Conservation (phyloP, 2,888 invertebrate species). For the Brachylomia viminalis region DNA sequence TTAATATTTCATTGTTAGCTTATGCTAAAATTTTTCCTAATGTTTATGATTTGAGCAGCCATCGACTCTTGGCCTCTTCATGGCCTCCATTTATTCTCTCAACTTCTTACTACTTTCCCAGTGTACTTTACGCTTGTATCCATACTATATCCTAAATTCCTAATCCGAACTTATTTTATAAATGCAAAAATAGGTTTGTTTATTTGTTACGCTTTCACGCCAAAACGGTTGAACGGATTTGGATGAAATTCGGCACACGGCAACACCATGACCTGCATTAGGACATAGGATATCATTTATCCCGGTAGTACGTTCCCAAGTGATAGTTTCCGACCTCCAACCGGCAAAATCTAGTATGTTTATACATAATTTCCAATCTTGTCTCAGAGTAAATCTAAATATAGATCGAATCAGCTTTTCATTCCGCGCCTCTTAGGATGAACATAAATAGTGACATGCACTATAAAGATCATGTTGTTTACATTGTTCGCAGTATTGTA, state of each 20-base stretch:
- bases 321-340: background rate
- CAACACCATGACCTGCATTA: background rate
- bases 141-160: too few relatives aligned
- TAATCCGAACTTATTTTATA: too few relatives aligned
- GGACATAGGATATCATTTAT: background rate
- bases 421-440: background rate
- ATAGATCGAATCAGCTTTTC: background rate
- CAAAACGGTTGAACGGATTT: background rate
- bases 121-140: too few relatives aligned
- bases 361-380: background rate
- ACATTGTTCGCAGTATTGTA: conserved; percentile 32
- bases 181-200: background rate
- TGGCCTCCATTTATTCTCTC: too few relatives aligned
- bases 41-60: too few relatives aligned
- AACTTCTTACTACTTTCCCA: too few relatives aligned
- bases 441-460: conserved; percentile 6
- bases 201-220: background rate
- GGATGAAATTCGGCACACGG: background rate
- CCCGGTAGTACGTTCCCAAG: background rate
- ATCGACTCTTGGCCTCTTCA: too few relatives aligned
- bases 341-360: background rate
- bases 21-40: too few relatives aligned
- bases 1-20: too few relatives aligned
- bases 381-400: conserved; percentile 1
- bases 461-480: conserved; percentile 30